Evolutionary conservation across 2,888 invertebrate genomes (phyloP), one percentile per base, ranked within the genome.

Genomic region (Leptura quadrifasciata): DNA sequence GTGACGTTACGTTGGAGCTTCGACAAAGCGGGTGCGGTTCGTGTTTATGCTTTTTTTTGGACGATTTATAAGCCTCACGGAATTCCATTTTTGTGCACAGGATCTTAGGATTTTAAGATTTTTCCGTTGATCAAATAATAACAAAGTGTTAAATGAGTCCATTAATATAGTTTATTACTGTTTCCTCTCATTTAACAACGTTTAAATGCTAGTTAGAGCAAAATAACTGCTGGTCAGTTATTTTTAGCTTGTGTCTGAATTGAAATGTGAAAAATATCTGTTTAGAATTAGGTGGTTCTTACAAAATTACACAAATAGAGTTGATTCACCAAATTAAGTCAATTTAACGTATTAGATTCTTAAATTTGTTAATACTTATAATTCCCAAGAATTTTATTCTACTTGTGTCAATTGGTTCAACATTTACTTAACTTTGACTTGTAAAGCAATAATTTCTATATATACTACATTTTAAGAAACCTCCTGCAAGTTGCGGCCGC

Each of bases 161-260:
- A 31, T 55, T 24, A 15, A 39, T 72, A 60, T 64, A 39, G 55
- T 76, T 71, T 61, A 24, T 64, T 54, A 24, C 17, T 39, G 17
- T 5, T 24, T 18, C 35, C 24, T 57, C 15, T 52, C n/a, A 54
- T 57, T 57, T 69, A 9, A 39, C 47, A 52, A 18, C 17, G 15
- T 64, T 24, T 85, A 85, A 84, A 83, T 84, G 84, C 84, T 84
- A 82, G 31, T 71, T 78, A 76, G 73, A 68, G 67, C 67, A 75
- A 78, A 68, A 73, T 77, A 81, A 77, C 84, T 84, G 84, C 83
- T 82, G 84, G 84, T 83, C 83, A 82, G 80, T 73, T 72, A 35
- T 68, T 17, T 58, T 60, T 12, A 52, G 64, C 31, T 63, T 77
- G 67, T 79, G 69, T 79, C 74, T 76, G 79, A 72, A 72, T 81